Evolutionary conservation across 2,888 invertebrate genomes (phyloP), one percentile per base, ranked within the genome.

Genomic region (Caenorhabditis sulstoni): DNA sequence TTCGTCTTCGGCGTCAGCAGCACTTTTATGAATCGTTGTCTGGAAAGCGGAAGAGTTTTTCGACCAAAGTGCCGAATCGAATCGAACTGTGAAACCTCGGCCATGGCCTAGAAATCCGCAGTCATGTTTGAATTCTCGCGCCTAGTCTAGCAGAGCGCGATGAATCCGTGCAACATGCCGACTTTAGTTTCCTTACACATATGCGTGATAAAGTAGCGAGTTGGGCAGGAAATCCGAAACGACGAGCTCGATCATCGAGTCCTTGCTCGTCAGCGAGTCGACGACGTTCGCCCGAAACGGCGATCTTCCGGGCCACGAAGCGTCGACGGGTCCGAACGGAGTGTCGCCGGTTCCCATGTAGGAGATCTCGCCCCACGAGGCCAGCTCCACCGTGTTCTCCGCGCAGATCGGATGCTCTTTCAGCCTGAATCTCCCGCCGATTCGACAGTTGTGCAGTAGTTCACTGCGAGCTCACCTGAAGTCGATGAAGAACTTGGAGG

Each of bases 161-260:
- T n/a, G n/a, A n/a, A n/a, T n/a, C n/a, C n/a, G n/a, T n/a, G n/a
- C n/a, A n/a, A n/a, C n/a, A n/a, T n/a, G n/a, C n/a, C n/a, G n/a
- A n/a, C n/a, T n/a, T n/a, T n/a, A n/a, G n/a, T n/a, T n/a, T n/a
- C n/a, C 79, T 65, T 39, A 86, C 86, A 79, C 81, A 70, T 86
- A 89, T 18, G 89, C 87, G 52, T 89, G 89, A 70, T 89, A 89
- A n/a, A 89, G 82, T 29, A 89, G 73, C 1, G 89, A 89, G 52
- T 89, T 89, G 8, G 87, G 82, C 14, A 87, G 76, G 67, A 86
- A 89, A 47, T 89, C 89, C 0, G 88, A 87, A 8, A 87, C 86
- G 22, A 87, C 81, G 8, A 89, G 61, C 16, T 85, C 85, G 12
- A 89, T 65, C 89, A 89, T 89, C 12, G 81, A 59, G 20, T 81